A percentile compares a stretch with the other conserved stretches of the same genome.
phyloP scores from a whole-genome alignment of 2,113 vertebrate species.

The Onychostruthus taczanowskii region DNA sequence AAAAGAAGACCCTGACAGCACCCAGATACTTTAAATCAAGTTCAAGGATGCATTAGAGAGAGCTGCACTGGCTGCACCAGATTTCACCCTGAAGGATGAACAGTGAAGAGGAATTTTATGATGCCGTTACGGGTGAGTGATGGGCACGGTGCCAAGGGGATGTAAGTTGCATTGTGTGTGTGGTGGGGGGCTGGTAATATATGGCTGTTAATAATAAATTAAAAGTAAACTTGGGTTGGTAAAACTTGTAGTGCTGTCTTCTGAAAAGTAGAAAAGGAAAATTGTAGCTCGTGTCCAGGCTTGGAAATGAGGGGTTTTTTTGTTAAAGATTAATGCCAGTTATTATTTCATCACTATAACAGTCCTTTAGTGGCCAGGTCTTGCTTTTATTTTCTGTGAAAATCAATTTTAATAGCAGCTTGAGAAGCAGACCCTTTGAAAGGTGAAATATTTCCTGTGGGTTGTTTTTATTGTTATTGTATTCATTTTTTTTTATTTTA shows the following conservation, averaged over 20 bases:
- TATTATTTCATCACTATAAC: not conserved
- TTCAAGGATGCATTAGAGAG: conserved; percentile 50
- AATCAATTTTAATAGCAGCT: not conserved
- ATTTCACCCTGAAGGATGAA: conserved; percentile 80
- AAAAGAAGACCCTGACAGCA: not conserved
- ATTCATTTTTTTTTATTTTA: not conserved
- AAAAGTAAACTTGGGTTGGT: not conserved
- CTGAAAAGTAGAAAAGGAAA: not conserved
- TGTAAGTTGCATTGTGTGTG: not conserved
- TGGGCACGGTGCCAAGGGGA: not conserved
- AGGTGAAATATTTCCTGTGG: not conserved
- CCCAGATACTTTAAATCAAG: not conserved
- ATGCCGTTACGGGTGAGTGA: conserved; percentile 91
- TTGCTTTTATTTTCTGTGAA: not conserved
- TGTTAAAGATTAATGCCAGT: not conserved
- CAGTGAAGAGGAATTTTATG: conserved; percentile 96
- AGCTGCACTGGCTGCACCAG: not conserved
- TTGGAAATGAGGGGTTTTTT: not conserved
- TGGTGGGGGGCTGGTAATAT: not conserved
- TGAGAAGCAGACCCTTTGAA: not conserved
- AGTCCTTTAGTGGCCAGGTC: not conserved
- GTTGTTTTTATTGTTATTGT: not conserved
- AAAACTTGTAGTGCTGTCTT: not conserved
- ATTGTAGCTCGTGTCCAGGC: not conserved
- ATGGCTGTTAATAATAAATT: not conserved